Evolutionary conservation across 2,888 invertebrate genomes (phyloP).

Genomic region (Podotricha telesiphe): DNA sequence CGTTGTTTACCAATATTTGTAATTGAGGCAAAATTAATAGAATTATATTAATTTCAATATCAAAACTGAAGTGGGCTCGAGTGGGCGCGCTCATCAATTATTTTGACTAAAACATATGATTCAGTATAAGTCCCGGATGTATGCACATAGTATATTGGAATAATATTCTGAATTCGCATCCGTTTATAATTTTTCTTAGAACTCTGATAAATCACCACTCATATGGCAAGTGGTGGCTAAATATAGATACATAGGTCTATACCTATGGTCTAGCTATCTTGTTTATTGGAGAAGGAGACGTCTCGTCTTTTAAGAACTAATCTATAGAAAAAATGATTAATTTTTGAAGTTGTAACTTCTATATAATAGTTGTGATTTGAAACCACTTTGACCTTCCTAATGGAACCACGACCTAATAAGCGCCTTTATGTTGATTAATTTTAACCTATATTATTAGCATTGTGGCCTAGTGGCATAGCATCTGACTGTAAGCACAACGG

Average conservation of each 20-base stretch:
- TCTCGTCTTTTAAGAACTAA: too few species aligned
- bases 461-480: too few species aligned
- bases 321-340: too few species aligned
- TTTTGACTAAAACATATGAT: constrained; percentile 25
- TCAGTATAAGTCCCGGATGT: constrained; percentile 26
- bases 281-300: too few species aligned
- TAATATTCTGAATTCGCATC: neutral
- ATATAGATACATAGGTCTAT: neutral
- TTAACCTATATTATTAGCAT: too few species aligned
- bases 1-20: neutral
- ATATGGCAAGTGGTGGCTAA: neutral
- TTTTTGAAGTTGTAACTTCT: too few species aligned
- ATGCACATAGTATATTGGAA: constrained; percentile 15
- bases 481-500: too few species aligned
- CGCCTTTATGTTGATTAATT: too few species aligned
- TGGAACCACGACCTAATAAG: too few species aligned
- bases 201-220: constrained; percentile 9
- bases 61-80: neutral
- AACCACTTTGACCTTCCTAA: too few species aligned
- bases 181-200: constrained; percentile 31
- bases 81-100: constrained; percentile 20
- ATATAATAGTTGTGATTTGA: too few species aligned
- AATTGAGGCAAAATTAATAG: constrained; percentile 6
- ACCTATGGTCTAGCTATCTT: neutral
- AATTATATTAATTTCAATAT: constrained; percentile 4